Conservation (phyloP, 2,113 vertebrate species). For the Bufo bufo region DNA sequence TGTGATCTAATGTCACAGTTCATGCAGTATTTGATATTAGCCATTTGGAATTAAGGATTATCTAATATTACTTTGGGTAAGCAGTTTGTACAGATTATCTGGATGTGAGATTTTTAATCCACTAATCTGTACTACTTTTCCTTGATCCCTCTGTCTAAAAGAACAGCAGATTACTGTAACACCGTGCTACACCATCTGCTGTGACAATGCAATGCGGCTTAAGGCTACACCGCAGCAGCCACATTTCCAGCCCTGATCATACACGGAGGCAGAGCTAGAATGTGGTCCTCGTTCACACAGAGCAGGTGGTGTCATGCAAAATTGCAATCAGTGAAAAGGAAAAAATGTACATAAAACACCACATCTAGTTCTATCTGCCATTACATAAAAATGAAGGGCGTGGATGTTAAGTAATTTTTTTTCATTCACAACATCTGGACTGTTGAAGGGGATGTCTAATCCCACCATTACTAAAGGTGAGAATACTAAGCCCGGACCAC, state of each 20-base stretch:
- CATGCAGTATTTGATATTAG: neutral
- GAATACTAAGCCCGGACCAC: too few species aligned
- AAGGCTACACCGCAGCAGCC: neutral
- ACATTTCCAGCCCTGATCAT: neutral
- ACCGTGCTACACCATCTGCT: neutral
- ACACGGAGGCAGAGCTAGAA: neutral
- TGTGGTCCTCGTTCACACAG: neutral
- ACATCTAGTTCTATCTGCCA: too few species aligned
- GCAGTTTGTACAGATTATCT: neutral
- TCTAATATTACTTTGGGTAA: neutral
- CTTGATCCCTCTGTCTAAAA: neutral
- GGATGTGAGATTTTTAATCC: neutral
- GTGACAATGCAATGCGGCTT: neutral
- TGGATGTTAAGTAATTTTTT: too few species aligned
- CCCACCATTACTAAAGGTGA: too few species aligned
- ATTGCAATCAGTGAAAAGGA: too few species aligned
- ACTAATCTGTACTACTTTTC: neutral
- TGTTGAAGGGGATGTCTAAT: too few species aligned
- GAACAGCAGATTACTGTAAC: neutral
- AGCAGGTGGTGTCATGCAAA: neutral
- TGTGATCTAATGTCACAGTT: neutral
- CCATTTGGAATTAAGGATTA: conserved; percentile 13
- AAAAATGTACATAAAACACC: too few species aligned
- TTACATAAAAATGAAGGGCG: too few species aligned
- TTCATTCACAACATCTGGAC: too few species aligned